These are phyloP conservation scores for Eupeodes luniger DNA, from an alignment of 2,888 invertebrate species.

Conservation along the genomic window DNA sequence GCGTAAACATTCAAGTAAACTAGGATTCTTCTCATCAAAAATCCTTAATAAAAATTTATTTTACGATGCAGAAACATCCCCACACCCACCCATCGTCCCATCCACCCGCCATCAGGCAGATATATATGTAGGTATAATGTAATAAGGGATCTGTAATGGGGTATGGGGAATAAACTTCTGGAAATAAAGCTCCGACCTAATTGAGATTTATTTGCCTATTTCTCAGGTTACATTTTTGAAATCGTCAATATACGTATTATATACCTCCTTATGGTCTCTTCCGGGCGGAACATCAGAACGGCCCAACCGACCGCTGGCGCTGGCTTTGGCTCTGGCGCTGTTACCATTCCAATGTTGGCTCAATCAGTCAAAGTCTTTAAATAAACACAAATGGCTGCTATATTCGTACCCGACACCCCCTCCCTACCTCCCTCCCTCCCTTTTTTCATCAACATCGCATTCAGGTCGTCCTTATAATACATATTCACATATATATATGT, in stretches of 20 bases:
- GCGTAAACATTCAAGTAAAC: conserved; percentile 56
- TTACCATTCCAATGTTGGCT: conserved; percentile 45
- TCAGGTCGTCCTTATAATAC: conserved; percentile 44
- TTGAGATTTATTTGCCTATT: conserved; percentile 68
- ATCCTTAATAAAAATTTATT: conserved; percentile 62
- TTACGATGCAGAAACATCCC: conserved; percentile 56
- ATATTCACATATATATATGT: background rate
- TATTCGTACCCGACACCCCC: background rate
- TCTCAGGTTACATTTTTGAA: conserved; percentile 54
- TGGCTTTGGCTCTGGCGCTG: too few species aligned
- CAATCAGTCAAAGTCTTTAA: conserved; percentile 71
- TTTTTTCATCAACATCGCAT: background rate
- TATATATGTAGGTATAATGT: background rate
- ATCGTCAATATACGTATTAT: background rate
- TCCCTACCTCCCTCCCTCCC: too few species aligned
- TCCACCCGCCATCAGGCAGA: conserved; percentile 5
- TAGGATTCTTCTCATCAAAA: conserved; percentile 52
- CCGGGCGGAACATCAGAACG: too few species aligned
- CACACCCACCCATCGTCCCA: too few species aligned
- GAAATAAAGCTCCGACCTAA: conserved; percentile 52
- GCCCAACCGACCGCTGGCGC: background rate
- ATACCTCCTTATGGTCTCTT: conserved; percentile 10
- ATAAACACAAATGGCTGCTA: conserved; percentile 61
- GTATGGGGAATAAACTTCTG: background rate
- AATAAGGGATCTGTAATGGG: background rate